Base-by-base conservation (phyloP, 1,140 invertebrate genomes). In the Lasaia peninsularis region DNA sequence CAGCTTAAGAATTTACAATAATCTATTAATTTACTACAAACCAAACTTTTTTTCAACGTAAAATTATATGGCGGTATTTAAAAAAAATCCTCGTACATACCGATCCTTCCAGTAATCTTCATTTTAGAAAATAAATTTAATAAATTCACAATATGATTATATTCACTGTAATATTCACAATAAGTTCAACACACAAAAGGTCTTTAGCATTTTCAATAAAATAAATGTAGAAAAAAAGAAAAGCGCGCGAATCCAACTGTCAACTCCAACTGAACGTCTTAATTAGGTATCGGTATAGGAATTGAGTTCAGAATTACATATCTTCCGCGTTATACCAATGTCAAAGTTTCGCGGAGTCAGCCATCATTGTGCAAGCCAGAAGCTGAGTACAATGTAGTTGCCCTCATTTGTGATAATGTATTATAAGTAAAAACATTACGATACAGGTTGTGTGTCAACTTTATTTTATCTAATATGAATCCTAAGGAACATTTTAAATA, bases 301-400 rank as follows among this genome's bases (percentile, higher is more conserved):
- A 77, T 67, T 62, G 64, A 69, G 64, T 69, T 54, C 62, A 69
- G 63, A 64, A 61, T 65, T 66, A 63, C 65, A 68, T 53, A 62
- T 53, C 66, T 77, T 79, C 76, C 76, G 73, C 60, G 73, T 79
- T 71, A 57, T 57, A 35, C 32, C 69, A 79, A 81, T 78, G 76
- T 78, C 78, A 72, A 60, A 73, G 65, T 71, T 69, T 62, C 52
- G 75, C 72, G 49, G 8, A 8, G 65, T 70, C 62, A 73, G 76
- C 67, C 56, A 55, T 51, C 32, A 58, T 60, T 59, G 60, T 54
- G 62, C 53, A 35, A 60, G 24, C 10, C 32, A 54, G 21, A 56
- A 50, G 44, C 48, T 16, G 52, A 68, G 48, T 68, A 68, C 63
- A 63, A 58, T 68, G 58, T 52, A 40, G 24, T 33, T 56, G 54